Evolutionary conservation across 2,797 vertebrate genomes (phyloP).

Genomic region (Dermochelys coriacea): DNA sequence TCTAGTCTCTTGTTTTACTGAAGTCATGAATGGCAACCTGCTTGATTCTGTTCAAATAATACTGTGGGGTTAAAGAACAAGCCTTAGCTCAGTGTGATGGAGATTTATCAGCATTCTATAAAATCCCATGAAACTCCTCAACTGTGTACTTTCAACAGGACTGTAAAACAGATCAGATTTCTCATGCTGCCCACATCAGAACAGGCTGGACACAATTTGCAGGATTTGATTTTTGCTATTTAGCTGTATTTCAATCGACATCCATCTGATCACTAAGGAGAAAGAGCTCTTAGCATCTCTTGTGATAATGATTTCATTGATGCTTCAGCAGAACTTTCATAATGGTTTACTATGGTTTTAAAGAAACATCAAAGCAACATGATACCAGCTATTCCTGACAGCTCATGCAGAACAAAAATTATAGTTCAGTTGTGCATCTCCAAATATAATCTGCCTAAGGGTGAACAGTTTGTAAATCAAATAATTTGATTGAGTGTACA

Average conservation of each 20-base stretch:
- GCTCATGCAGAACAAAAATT: conserved; percentile 59
- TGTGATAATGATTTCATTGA: conserved; percentile 30
- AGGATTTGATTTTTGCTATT: not conserved
- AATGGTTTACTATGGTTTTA: conserved; percentile 63
- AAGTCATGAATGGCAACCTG: conserved; percentile 28
- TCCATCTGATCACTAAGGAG: not conserved
- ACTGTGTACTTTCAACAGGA: not conserved
- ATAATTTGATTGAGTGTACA: conserved; percentile 59
- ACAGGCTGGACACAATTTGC: not conserved
- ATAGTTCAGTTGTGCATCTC: conserved; percentile 47
- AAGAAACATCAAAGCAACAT: conserved; percentile 72
- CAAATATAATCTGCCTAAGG: conserved; percentile 78
- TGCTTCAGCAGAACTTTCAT: conserved; percentile 46
- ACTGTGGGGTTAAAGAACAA: not conserved
- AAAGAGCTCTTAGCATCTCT: conserved; percentile 24
- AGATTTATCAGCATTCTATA: conserved; percentile 10
- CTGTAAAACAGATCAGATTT: not conserved
- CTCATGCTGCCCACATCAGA: not conserved
- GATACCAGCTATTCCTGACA: conserved; percentile 56
- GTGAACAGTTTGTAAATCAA: conserved; percentile 75
- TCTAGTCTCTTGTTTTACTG: conserved; percentile 6
- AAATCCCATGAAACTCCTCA: not conserved
- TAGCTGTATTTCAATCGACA: conserved; percentile 39
- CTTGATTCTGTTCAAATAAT: not conserved
- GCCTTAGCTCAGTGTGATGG: not conserved